A percentile compares a stretch with the other conserved stretches of the same genome.
phyloP scores from a whole-genome alignment of 1,140 invertebrate species.

The Homalodisca vitripennis region DNA sequence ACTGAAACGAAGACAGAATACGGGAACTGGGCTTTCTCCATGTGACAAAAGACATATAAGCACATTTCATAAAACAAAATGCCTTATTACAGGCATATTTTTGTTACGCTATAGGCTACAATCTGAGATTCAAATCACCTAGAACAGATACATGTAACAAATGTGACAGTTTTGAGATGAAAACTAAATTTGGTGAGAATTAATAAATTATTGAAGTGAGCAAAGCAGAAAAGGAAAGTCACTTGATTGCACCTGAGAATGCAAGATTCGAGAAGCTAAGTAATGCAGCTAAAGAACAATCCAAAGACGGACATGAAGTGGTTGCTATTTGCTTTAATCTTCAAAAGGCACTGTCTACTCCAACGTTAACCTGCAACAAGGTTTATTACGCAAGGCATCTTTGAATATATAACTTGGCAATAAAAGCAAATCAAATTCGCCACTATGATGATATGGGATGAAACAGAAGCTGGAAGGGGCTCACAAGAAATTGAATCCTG shows the following conservation, averaged over 20 bases:
- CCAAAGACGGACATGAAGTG: background rate
- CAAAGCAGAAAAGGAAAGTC: background rate
- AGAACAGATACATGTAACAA: too few relatives aligned
- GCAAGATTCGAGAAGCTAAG: background rate
- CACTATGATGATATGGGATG: slow-evolving; percentile 40
- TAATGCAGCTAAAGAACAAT: background rate
- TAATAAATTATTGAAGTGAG: background rate
- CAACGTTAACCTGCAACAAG: background rate
- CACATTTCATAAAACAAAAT: background rate
- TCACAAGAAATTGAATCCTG: slow-evolving; percentile 42
- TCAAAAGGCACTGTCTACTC: slow-evolving; percentile 21
- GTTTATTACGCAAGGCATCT: slow-evolving; percentile 23
- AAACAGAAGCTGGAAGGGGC: slow-evolving; percentile 42
- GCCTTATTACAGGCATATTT: slow-evolving; percentile 8
- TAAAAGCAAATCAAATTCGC: background rate
- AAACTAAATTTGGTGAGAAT: background rate
- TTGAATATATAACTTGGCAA: slow-evolving; percentile 20
- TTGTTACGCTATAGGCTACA: slow-evolving; percentile 2
- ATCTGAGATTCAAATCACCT: slow-evolving; percentile 4
- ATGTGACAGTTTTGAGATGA: slow-evolving; percentile 3
- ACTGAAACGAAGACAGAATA: background rate
- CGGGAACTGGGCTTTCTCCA: background rate
- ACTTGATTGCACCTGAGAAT: background rate
- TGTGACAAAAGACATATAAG: background rate
- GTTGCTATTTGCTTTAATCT: slow-evolving; percentile 21